Evolutionary conservation across 2,113 vertebrate genomes (phyloP).

Genomic region (Dermatemys mawii): DNA sequence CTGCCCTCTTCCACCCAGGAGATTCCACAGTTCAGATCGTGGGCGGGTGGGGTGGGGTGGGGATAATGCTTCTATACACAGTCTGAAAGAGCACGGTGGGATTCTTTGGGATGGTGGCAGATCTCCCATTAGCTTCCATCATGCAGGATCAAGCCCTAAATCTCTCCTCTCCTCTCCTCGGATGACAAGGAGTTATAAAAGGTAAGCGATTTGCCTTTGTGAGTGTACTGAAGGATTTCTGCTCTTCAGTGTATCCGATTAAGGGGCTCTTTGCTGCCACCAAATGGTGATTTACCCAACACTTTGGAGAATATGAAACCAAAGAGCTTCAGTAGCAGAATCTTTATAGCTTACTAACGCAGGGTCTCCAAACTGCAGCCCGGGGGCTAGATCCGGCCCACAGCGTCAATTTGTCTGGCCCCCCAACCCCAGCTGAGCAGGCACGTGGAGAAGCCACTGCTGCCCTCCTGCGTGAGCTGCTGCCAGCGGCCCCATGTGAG

Average conservation of each 20-base stretch:
- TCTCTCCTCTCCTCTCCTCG: neutral
- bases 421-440: too few species aligned
- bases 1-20: neutral
- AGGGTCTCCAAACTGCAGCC: too few species aligned
- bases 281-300: neutral
- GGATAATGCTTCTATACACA: neutral
- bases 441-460: too few species aligned
- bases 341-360: neutral
- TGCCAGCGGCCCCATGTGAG: too few species aligned
- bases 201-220: neutral
- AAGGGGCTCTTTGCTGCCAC: neutral
- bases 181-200: rapidly evolving
- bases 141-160: neutral
- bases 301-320: neutral
- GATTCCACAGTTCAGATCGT: neutral
- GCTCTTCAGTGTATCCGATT: rapidly evolving
- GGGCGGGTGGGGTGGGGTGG: too few species aligned
- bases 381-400: too few species aligned
- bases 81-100: neutral
- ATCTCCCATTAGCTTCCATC: neutral
- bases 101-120: neutral
- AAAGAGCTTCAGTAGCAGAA: neutral
- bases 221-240: neutral
- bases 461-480: too few species aligned
- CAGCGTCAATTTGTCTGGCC: too few species aligned